Evolutionary conservation across 1,140 invertebrate genomes (phyloP).

Genomic region (Zaprionus davidi): DNA sequence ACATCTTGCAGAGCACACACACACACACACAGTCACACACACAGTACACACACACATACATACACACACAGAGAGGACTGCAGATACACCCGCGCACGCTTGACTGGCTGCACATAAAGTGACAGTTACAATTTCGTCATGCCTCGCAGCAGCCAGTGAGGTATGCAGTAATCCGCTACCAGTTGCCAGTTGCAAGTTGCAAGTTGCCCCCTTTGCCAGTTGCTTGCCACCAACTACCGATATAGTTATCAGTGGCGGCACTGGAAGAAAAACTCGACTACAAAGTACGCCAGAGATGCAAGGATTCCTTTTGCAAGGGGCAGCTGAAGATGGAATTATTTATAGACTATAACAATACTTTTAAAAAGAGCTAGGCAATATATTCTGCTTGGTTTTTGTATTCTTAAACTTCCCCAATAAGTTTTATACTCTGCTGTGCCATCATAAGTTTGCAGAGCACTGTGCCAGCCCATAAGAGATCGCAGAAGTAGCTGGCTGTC

Average conservation of each 20-base stretch:
- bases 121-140: conserved; percentile 63
- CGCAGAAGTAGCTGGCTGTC: no score
- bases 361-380: no score
- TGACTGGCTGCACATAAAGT: conserved; percentile 63
- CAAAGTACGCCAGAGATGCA: no score
- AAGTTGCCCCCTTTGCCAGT: not conserved
- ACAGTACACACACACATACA: conserved; percentile 7
- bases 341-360: no score
- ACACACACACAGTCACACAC: conserved; percentile 24
- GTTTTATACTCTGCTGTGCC: no score
- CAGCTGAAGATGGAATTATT: no score
- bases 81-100: conserved; percentile 14
- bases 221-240: not conserved
- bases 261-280: not conserved
- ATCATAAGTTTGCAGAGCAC: no score
- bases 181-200: conserved; percentile 33
- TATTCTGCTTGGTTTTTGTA: no score
- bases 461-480: no score
- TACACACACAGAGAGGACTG: not conserved
- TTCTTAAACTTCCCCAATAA: no score
- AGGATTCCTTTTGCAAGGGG: not conserved
- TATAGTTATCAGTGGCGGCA: not conserved
- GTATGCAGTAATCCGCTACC: conserved; percentile 34
- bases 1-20: conserved; percentile 42
- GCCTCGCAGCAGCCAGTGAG: conserved; percentile 11